Percentiles rank a stretch among this genome's conserved stretches.
phyloP scores from a whole-genome alignment of 2,888 invertebrate genomes.

The Brenthis daphne region DNA sequence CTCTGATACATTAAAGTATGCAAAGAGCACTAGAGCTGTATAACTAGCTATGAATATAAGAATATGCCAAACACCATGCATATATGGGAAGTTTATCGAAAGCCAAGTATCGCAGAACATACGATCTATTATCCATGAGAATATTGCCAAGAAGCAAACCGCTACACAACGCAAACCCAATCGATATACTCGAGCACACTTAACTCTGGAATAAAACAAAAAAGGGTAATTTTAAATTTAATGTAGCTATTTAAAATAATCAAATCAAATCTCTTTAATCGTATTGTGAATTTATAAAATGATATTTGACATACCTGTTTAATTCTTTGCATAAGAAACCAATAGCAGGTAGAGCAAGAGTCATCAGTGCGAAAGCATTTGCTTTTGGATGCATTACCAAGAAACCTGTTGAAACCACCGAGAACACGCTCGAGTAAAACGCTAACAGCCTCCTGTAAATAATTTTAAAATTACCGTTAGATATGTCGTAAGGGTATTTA shows the following conservation, averaged over 20 bases:
- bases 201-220: slow-evolving; percentile 64
- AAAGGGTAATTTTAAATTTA: not conserved
- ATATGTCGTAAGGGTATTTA: too few relatives aligned
- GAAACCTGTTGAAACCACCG: slow-evolving; percentile 85
- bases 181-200: slow-evolving; percentile 85
- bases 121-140: slow-evolving; percentile 90
- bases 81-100: slow-evolving; percentile 89
- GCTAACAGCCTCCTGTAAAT: slow-evolving; percentile 83
- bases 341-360: slow-evolving; percentile 86
- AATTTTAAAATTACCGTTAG: not conserved
- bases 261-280: too few relatives aligned
- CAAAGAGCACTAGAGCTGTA: slow-evolving; percentile 88
- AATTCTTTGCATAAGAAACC: slow-evolving; percentile 85
- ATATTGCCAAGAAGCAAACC: slow-evolving; percentile 86
- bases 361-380: slow-evolving; percentile 92
- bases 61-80: slow-evolving; percentile 92
- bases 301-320: slow-evolving; percentile 77
- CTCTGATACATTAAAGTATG: slow-evolving; percentile 89
- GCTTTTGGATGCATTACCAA: slow-evolving; percentile 89
- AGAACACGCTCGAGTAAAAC: slow-evolving; percentile 81
- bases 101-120: slow-evolving; percentile 91
- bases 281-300: not conserved
- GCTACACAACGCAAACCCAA: slow-evolving; percentile 87
- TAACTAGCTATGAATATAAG: slow-evolving; percentile 91
- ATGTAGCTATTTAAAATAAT: not conserved